Conservation (phyloP, 2,888 invertebrate species). For the Acanthacorydalis orientalis region DNA sequence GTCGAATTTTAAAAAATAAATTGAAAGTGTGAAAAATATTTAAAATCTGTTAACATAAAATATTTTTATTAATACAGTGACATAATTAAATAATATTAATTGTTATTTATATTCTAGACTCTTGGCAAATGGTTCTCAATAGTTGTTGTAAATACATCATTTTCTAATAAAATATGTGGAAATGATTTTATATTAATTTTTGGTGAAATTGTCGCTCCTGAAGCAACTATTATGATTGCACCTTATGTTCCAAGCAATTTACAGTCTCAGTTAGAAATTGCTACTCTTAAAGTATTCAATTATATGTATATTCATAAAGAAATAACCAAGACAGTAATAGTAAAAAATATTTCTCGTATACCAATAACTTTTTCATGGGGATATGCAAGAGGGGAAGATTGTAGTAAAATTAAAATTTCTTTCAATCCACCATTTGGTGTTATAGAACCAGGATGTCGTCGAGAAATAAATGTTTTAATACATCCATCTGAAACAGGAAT, state of each 20-base stretch:
- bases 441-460: neutral
- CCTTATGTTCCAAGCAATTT: too few relatives aligned
- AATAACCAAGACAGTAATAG: neutral
- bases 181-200: constrained; percentile 1
- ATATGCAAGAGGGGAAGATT: neutral
- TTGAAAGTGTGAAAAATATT: too few relatives aligned
- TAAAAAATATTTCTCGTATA: constrained; percentile 1
- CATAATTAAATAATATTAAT: neutral
- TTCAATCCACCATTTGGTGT: neutral
- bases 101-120: neutral
- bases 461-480: neutral
- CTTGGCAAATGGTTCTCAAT: constrained; percentile 2
- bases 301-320: neutral
- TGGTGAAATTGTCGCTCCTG: neutral
- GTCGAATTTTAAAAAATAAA: too few relatives aligned
- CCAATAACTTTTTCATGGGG: neutral
- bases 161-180: neutral
- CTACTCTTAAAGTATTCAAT: neutral
- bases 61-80: too few relatives aligned
- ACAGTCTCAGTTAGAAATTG: neutral
- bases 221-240: neutral
- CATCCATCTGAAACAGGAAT: neutral
- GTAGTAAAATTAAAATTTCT: neutral
- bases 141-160: neutral
- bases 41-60: too few relatives aligned